These are phyloP conservation scores for Chironomus tentans DNA, from an alignment of 2,888 invertebrate genomes.

Conservation along the genomic window DNA sequence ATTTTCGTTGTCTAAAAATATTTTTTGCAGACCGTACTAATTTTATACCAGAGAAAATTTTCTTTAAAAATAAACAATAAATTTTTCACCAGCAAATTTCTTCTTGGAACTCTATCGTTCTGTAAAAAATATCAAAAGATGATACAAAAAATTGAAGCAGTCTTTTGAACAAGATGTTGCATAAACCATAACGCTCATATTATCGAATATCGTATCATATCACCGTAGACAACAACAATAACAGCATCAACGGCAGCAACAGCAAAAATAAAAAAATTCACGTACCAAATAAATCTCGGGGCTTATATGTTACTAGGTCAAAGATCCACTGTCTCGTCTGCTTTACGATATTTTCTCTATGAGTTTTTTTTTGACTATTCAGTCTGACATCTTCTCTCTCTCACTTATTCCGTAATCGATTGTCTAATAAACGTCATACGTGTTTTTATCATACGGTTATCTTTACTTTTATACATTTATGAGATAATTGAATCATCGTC, in stretches of 20 bases:
- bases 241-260: neutral
- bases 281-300: conserved; percentile 16
- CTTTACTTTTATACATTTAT: neutral
- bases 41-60: neutral
- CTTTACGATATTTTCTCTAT: neutral
- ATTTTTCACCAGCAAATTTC: no score
- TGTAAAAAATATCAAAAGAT: no score
- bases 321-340: neutral
- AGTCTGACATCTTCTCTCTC: no score
- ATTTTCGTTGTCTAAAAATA: neutral
- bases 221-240: neutral
- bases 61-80: no score
- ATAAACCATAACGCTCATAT: neutral
- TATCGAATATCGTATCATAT: neutral
- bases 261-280: conserved; percentile 1
- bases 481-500: no score
- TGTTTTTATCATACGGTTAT: conserved; percentile 3
- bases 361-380: neutral
- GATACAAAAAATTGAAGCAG: neutral
- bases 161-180: neutral
- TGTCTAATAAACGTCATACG: conserved; percentile 1
- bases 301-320: conserved; percentile 1
- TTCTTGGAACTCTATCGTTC: no score
- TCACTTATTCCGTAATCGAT: neutral
- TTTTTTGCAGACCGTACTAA: neutral